Percentiles rank a stretch among this genome's conserved stretches.
phyloP scores from a whole-genome alignment of 30 jellyfish, hydroid and myxozoan genomes.

The Aurelia aurita complex sp. Pacific region DNA sequence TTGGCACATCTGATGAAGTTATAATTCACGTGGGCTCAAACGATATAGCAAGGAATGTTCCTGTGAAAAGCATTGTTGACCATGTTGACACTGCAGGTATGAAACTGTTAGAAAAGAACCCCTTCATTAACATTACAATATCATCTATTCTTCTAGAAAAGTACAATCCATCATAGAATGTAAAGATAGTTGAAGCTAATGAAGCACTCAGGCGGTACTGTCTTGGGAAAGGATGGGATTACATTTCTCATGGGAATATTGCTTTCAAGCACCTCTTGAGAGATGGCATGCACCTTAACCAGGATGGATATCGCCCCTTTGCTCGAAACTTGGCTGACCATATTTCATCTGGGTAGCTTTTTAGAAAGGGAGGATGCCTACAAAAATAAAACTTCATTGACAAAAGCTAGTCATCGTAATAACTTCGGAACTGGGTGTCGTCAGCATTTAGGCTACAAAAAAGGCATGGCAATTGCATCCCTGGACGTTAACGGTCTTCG shows the following conservation, averaged over 20 bases:
- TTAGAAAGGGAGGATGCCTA: too few relatives aligned
- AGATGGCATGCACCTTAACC: slow-evolving; percentile 6
- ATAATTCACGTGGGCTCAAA: background rate
- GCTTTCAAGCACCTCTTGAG: background rate
- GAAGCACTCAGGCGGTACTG: slow-evolving; percentile 2
- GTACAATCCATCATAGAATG: background rate
- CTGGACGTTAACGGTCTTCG: too few relatives aligned
- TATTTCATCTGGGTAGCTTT: too few relatives aligned
- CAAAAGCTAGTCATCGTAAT: too few relatives aligned
- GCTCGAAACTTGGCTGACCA: background rate
- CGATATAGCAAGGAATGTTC: background rate
- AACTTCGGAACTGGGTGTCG: too few relatives aligned
- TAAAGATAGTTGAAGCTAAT: background rate
- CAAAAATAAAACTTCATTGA: too few relatives aligned
- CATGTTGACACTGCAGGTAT: background rate
- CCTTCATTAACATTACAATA: background rate
- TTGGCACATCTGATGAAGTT: background rate
- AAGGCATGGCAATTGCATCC: too few relatives aligned
- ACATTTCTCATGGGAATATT: background rate
- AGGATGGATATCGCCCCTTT: background rate
- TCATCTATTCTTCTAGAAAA: background rate
- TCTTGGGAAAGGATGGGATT: background rate
- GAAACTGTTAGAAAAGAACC: background rate
- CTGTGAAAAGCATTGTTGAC: background rate
- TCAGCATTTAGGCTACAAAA: too few relatives aligned